Evolutionary conservation across 2,113 vertebrate species (phyloP), one percentile per base, ranked within the genome.

Genomic region (Syrrhaptes paradoxus): DNA sequence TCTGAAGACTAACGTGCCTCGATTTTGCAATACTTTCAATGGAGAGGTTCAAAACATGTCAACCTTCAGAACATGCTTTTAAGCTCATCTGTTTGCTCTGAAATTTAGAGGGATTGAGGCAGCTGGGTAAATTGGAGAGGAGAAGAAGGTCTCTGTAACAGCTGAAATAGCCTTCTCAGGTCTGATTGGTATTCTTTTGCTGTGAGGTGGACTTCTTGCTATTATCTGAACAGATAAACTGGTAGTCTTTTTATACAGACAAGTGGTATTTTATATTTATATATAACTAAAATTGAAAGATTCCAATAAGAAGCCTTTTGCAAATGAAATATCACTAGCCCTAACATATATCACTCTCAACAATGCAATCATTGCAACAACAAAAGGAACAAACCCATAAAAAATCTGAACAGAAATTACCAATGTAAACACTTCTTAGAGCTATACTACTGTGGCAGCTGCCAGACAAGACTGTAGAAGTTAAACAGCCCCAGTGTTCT

Each of bases 1-100:
- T 34, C 28, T 92, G 11, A 0, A 17, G 28, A 46, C 29, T 13
- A 12, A 9, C 1, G 5, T 41, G 31, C 32, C 43, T 85, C 11
- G 16, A 71, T 89, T 92, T 89, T 86, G 76, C 76, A 95, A 36
- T 62, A 87, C 78, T 93, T 95, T 74, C 72, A 90, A 46, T 7
- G 0, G 6, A 75, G 59, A 83, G 28, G 22, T 73, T 90, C 63
- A 83, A 92, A 95, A 80, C 72, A 38, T 1, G 7, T 2, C 83
- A 80, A 73, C n/a, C 75, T 83, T 90, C 85, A 88, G 81, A 73
- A 49, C 25, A 34, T 5, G 51, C 25, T 83, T 80, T 80, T 75
- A 80, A 51, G 54, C n/a, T 83, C 76, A 20, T 62, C 19, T 58
- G 49, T 76, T 72, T 73, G 41, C 71, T 65, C 71, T 46, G n/a